A percentile compares a stretch with the other conserved stretches of the same genome.
Evolutionary conservation across 2,888 invertebrate species (phyloP).

Genomic region (Hirudinaria manillensis): DNA sequence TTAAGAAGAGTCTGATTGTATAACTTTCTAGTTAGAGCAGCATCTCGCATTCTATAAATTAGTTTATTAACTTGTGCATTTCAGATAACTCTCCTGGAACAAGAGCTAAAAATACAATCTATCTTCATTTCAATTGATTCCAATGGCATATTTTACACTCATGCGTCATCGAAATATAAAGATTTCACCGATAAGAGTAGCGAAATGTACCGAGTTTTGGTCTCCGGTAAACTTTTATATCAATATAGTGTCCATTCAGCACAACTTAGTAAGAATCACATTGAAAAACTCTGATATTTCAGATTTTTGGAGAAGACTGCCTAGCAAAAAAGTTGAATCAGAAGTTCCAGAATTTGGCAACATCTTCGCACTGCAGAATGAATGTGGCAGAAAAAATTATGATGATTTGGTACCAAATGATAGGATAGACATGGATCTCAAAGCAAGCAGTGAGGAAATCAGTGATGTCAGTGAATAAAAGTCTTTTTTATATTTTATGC

Average conservation of each 20-base stretch:
- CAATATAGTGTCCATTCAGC: not conserved
- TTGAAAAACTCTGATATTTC: not conserved
- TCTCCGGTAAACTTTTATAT: not conserved
- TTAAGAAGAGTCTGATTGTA: too few relatives aligned
- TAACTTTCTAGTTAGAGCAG: too few relatives aligned
- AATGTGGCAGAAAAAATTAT: not conserved
- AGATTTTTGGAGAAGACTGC: not conserved
- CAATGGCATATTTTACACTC: not conserved
- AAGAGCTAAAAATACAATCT: not conserved
- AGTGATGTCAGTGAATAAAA: too few relatives aligned
- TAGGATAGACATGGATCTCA: not conserved
- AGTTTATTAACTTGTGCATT: too few relatives aligned
- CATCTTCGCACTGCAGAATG: not conserved
- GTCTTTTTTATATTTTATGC: too few relatives aligned
- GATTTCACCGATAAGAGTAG: not conserved
- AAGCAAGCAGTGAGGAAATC: too few relatives aligned
- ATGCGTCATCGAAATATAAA: not conserved
- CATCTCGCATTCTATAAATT: too few relatives aligned
- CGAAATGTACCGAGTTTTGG: not conserved
- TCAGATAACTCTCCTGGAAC: not conserved
- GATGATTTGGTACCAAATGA: not conserved
- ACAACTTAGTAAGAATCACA: not conserved
- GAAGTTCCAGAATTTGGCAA: not conserved
- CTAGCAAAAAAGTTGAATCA: not conserved
- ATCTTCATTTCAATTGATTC: not conserved